These are phyloP conservation scores for Rhabdophis nuchalis DNA, from an alignment of 2,797 vertebrate genomes.

Conservation along the genomic window DNA sequence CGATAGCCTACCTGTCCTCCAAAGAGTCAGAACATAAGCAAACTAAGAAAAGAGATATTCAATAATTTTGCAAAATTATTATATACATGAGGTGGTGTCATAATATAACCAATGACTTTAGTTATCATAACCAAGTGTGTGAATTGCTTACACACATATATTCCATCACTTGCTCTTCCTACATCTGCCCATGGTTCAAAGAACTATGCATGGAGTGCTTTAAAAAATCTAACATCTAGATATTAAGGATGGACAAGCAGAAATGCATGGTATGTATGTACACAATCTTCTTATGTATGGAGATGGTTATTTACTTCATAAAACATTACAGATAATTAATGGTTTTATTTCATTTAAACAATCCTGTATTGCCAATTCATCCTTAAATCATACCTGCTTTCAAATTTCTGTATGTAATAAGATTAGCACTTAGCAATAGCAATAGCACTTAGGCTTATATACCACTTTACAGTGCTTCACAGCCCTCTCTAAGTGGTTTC, in stretches of 20 bases:
- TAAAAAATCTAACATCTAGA: neutral
- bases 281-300: neutral
- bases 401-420: neutral
- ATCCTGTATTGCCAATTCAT: neutral
- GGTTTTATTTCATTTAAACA: neutral
- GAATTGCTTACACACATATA: neutral
- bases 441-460: too few species aligned
- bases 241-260: too few species aligned
- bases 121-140: neutral
- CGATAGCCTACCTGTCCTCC: neutral
- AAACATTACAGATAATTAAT: neutral
- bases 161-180: neutral
- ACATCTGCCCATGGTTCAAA: neutral
- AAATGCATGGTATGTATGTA: neutral
- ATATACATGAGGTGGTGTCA: neutral
- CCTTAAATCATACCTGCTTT: neutral
- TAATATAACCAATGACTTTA: neutral
- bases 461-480: too few species aligned
- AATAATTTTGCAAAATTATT: neutral
- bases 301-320: neutral
- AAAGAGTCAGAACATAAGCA: neutral
- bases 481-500: too few species aligned
- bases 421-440: too few species aligned
- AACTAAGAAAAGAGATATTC: neutral
- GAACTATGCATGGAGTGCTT: neutral